Percentiles rank a stretch among this genome's conserved stretches.
These are phyloP conservation scores for Salvelinus alpinus DNA, from an alignment of 2,113 vertebrate species.

Conservation along the genomic window DNA sequence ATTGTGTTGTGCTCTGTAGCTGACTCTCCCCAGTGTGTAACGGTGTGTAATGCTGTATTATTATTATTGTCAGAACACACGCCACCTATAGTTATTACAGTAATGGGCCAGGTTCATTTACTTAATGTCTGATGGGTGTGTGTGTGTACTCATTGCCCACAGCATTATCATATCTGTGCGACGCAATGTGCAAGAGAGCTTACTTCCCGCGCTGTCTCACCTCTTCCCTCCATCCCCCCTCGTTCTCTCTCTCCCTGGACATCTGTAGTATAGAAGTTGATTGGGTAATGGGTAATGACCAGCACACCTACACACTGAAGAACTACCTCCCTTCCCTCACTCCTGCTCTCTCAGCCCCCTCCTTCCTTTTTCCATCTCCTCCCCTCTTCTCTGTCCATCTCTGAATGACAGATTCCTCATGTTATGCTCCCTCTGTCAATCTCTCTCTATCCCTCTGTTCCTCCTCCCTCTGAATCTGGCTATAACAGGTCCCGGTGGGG, in stretches of 20 bases:
- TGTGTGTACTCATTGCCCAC: constrained; percentile 11
- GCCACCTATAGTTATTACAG: constrained; percentile 17
- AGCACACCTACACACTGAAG: constrained; percentile 4
- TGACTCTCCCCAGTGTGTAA: constrained; percentile 10
- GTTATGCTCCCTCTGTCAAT: neutral
- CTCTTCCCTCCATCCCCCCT: constrained; percentile 3
- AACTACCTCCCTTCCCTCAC: no score
- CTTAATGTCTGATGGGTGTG: constrained; percentile 13
- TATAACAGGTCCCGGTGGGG: no score
- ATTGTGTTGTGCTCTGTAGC: neutral
- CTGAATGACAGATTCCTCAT: neutral
- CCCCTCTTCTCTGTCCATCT: constrained; percentile 2
- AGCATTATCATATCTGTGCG: constrained; percentile 41
- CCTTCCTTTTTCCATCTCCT: no score
- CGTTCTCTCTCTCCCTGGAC: neutral
- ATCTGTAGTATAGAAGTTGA: constrained; percentile 29
- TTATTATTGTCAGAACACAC: constrained; percentile 20
- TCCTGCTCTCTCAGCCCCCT: neutral
- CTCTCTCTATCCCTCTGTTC: no score
- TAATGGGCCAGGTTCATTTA: constrained; percentile 7
- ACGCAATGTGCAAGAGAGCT: constrained; percentile 35
- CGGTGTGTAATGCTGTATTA: constrained; percentile 17
- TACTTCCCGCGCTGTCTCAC: constrained; percentile 13
- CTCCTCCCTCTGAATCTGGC: no score
- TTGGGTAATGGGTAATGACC: constrained; percentile 21